These are phyloP conservation scores for Mimumesa dahlbomi DNA, from an alignment of 2,888 invertebrate species.

Conservation along the genomic window DNA sequence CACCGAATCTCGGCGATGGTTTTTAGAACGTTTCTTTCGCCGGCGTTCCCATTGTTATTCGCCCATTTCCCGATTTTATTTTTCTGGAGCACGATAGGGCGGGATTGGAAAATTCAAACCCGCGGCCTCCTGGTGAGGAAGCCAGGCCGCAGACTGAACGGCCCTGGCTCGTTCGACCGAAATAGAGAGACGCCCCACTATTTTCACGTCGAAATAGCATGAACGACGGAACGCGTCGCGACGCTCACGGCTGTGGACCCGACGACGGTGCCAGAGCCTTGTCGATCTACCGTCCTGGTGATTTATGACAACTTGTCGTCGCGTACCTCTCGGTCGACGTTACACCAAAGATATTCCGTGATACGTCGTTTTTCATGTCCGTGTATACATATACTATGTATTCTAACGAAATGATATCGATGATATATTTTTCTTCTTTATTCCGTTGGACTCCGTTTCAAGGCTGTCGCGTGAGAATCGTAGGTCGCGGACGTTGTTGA, in stretches of 20 bases:
- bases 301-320: slow-evolving; percentile 41
- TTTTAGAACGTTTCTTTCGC: too few relatives aligned
- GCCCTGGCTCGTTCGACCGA: slow-evolving; percentile 73
- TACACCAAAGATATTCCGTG: neutral
- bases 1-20: neutral
- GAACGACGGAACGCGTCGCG: slow-evolving; percentile 45
- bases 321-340: neutral
- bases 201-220: slow-evolving; percentile 63
- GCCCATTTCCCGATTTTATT: too few relatives aligned
- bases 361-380: neutral
- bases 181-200: slow-evolving; percentile 77
- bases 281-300: slow-evolving; percentile 47
- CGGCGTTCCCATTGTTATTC: too few relatives aligned
- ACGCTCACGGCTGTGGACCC: slow-evolving; percentile 36
- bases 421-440: too few relatives aligned
- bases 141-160: slow-evolving; percentile 75
- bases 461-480: too few relatives aligned
- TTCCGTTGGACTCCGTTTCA: too few relatives aligned
- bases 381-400: too few relatives aligned
- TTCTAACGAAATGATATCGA: too few relatives aligned
- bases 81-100: slow-evolving; percentile 1
- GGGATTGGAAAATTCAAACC: slow-evolving; percentile 31
- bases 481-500: too few relatives aligned
- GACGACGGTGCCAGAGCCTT: slow-evolving; percentile 50
- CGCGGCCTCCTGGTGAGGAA: slow-evolving; percentile 69